Percentiles rank a stretch among this genome's conserved stretches.
phyloP scores from a whole-genome alignment of 2,888 invertebrate species.

The Reticulitermes lucifugus region DNA sequence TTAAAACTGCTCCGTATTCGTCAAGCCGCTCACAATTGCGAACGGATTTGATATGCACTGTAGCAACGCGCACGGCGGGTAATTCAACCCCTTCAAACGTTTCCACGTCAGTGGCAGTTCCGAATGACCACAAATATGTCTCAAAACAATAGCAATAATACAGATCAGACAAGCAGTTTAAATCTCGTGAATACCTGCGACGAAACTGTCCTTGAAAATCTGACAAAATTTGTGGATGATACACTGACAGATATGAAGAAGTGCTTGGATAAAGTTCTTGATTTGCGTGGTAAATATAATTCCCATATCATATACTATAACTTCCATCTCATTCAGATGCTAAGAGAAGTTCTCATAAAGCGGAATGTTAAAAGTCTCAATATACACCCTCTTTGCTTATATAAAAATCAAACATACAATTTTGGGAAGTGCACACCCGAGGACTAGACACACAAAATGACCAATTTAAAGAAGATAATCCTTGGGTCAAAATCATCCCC shows the following conservation, averaged over 20 bases:
- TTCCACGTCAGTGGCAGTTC: too few relatives aligned
- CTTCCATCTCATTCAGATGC: too few relatives aligned
- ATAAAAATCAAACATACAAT: too few relatives aligned
- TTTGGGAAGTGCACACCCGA: too few relatives aligned
- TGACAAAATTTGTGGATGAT: not conserved
- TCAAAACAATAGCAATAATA: not conserved
- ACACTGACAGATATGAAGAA: not conserved
- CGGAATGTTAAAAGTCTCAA: too few relatives aligned
- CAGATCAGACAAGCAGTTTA: not conserved
- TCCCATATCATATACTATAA: too few relatives aligned
- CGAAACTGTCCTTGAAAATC: not conserved
- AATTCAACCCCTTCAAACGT: not conserved
- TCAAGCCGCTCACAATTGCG: not conserved
- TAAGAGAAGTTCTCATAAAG: too few relatives aligned
- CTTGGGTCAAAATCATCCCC: too few relatives aligned
- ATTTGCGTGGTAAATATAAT: conserved; percentile 8
- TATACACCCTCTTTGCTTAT: too few relatives aligned
- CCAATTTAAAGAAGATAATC: too few relatives aligned
- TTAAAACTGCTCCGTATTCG: not conserved
- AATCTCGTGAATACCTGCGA: not conserved
- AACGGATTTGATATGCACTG: too few relatives aligned
- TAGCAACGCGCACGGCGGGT: not conserved
- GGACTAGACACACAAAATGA: too few relatives aligned
- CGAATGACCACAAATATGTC: not conserved
- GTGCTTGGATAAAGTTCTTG: conserved; percentile 31